These are phyloP conservation scores for Sparidentex hasta DNA, from an alignment of 2,797 vertebrate species.

Conservation along the genomic window DNA sequence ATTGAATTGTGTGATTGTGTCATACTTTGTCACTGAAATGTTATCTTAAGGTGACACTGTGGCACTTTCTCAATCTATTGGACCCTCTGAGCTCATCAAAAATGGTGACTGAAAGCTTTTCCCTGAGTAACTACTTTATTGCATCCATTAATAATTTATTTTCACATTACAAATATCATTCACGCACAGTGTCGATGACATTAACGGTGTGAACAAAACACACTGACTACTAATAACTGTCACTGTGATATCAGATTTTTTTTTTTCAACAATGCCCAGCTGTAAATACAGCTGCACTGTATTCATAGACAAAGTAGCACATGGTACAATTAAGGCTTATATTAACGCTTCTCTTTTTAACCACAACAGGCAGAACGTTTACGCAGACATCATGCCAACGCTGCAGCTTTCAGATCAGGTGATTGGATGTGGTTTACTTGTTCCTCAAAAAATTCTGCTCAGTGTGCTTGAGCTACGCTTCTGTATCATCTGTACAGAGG, in stretches of 20 bases:
- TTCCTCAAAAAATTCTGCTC: constrained; percentile 2
- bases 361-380: constrained; percentile 1
- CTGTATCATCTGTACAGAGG: not conserved
- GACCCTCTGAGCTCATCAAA: too few relatives aligned
- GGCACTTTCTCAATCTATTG: too few relatives aligned
- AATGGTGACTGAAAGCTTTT: not conserved
- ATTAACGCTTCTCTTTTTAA: not conserved
- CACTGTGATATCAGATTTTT: not conserved
- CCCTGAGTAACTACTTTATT: too few relatives aligned
- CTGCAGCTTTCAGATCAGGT: constrained; percentile 7
- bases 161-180: not conserved
- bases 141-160: not conserved
- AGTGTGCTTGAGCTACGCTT: not conserved
- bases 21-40: not conserved
- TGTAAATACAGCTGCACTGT: not conserved
- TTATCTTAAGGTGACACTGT: not conserved
- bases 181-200: not conserved
- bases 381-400: not conserved
- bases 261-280: not conserved
- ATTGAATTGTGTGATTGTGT: not conserved
- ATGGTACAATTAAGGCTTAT: not conserved
- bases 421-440: constrained; percentile 41
- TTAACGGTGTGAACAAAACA: not conserved
- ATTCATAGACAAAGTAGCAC: not conserved
- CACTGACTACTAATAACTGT: not conserved